Base-by-base conservation (phyloP, 2,797 vertebrate genomes). In the Columba guinea region DNA sequence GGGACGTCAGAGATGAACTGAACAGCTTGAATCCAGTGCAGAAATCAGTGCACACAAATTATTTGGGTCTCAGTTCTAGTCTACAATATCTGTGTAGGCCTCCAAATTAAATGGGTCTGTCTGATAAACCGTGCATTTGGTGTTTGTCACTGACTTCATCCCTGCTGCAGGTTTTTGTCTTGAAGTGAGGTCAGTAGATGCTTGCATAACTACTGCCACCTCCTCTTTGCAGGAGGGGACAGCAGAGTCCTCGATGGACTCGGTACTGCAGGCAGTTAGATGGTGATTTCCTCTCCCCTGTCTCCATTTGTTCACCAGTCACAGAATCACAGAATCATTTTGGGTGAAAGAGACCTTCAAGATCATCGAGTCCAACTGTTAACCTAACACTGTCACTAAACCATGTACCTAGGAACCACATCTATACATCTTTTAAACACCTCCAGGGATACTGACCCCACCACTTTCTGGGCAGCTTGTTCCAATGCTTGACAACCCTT, bases 81-180 rank as follows among this genome's bases (percentile, higher is more conserved):
- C 48, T 75, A 28, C 46, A 23, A 7, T 35, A 11, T 32, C 16
- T 21, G 56, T 30, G 15, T 27, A 18, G 52, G 53, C 75, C 78
- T 90, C 75, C 85, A 89, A 85, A 90, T 95, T 87, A 86, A 86
- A 92, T 49, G 32, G 22, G 34, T 14, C 28, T 52, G 26, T 64
- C 70, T 49, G 51, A 62, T 49, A 84, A 95, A 84, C 27, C 20
- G 56, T 18, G 53, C 49, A 48, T 56, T 56, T 74, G 48, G 32
- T 35, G 41, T 77, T 84, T 62, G 24, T 76, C 32, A 4, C 48
- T 70, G 49, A 4, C 81, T 89, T 87, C 24, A 37, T 87, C 52
- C 78, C 69, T 81, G 39, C 48, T 8, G 1, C 4, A 22, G 39
- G 13, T 28, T 77, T 56, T 37, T 52, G 9, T 67, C 67, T 63